phyloP scores from a whole-genome alignment of 2,113 vertebrate genomes.

The Hemichromis elongatus region DNA sequence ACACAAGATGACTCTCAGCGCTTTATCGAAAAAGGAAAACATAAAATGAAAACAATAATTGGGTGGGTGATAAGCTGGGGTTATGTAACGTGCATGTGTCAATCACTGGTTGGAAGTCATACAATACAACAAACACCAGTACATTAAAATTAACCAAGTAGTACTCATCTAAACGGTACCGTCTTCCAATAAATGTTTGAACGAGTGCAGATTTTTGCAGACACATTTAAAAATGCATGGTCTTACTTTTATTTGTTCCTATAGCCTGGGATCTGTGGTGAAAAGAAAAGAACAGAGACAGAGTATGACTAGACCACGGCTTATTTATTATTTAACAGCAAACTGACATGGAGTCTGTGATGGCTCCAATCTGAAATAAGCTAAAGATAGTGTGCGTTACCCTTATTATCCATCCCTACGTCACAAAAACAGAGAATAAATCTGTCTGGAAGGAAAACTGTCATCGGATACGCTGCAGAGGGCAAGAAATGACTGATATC shows the following conservation, averaged over 20 bases:
- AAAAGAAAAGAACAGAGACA: neutral
- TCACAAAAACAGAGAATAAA: neutral
- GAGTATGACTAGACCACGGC: neutral
- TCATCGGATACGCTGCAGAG: accelerated
- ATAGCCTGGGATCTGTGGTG: neutral
- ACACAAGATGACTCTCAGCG: neutral
- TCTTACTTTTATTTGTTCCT: neutral
- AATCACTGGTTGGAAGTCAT: neutral
- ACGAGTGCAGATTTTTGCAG: neutral
- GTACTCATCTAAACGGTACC: neutral
- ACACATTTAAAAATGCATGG: neutral
- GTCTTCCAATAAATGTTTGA: neutral
- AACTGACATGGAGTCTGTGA: conserved; percentile 5
- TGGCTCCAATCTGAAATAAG: neutral
- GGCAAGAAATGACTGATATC: neutral
- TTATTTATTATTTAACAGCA: conserved; percentile 37
- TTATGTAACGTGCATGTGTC: neutral
- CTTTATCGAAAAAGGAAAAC: neutral
- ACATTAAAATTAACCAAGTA: neutral
- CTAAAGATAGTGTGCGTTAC: neutral
- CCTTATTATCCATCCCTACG: neutral
- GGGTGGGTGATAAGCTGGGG: neutral
- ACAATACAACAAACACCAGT: neutral
- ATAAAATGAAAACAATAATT: neutral
- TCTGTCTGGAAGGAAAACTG: neutral